Evolutionary conservation across 2,797 vertebrate genomes (phyloP), one percentile per base, ranked within the genome.

Genomic region (Anniella stebbinsi): DNA sequence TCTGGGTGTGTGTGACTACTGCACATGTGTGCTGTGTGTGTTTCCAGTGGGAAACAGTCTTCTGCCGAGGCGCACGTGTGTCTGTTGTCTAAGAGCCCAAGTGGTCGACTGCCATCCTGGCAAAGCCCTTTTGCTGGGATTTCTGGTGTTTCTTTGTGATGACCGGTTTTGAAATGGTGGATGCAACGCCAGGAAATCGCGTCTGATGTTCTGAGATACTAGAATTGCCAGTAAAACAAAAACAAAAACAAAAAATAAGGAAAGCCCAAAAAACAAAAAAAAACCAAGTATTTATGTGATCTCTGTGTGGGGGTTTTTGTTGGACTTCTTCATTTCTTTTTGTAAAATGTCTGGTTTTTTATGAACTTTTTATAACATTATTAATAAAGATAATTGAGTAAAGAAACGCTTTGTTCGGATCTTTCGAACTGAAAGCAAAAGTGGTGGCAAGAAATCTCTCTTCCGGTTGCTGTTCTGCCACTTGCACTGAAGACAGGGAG

Each of bases 141-240:
- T 97, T 97, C 97, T 92, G 96, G 98, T 98, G 97, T 98, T 98
- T 97, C 96, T 97, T 97, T 98, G 98, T 99, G 99, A 99, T 97
- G 99, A 98, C 97, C 98, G 98, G 98, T 98, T 99, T 98, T 98
- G 98, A 99, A 99, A 99, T 97, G 99, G 97, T 97, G 95, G 96
- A 86, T 72, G 89, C 93, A 97, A 92, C 89, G 90, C 99, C 98
- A 99, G 97, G 98, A 97, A 98, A 98, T 98, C 97, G 98, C 95
- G 97, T 98, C 99, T 98, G 99, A 99, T 98, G 95, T 94, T 95
- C 95, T 95, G 93, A 97, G 96, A 87, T 94, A 88, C 96, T 94
- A 94, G 95, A 93, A 95, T 84, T 80, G 93, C 89, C 93, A 95
- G 95, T 73, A 88, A 94, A 91, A 91, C 86, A 89, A 88, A 86